Conservation (phyloP, 2,113 vertebrate species). For the Rhinolophus sinicus region DNA sequence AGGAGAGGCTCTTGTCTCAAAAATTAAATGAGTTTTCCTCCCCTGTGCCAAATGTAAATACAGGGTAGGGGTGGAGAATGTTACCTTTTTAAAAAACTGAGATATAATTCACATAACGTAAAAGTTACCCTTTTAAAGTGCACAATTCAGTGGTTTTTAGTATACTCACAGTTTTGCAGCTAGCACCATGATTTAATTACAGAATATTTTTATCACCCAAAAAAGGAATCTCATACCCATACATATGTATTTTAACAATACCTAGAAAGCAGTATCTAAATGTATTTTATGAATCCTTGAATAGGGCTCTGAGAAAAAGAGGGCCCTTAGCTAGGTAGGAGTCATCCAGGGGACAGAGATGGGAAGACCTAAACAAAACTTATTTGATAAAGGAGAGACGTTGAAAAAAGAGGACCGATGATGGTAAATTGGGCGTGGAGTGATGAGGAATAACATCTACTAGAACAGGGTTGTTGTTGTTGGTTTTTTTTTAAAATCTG, state of each 20-base stretch:
- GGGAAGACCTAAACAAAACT: background rate
- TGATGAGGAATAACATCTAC: conserved; percentile 1
- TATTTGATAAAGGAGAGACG: background rate
- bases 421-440: background rate
- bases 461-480: background rate
- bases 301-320: conserved; percentile 2
- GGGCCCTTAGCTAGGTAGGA: background rate
- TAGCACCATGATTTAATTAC: background rate
- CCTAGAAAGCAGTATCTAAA: background rate
- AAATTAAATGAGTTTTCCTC: background rate
- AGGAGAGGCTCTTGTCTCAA: background rate
- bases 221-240: background rate
- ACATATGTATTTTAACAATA: background rate
- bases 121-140: background rate
- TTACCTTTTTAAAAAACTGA: background rate
- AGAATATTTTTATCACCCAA: background rate
- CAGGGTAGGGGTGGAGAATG: background rate
- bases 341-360: background rate
- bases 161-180: background rate
- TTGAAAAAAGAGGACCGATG: background rate
- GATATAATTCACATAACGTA: background rate
- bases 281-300: conserved; percentile 21
- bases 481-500: background rate
- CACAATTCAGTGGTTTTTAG: background rate
- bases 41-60: background rate